Percentiles rank a stretch among this genome's conserved stretches.
phyloP scores from a whole-genome alignment of 2,113 vertebrate species.

The Pangasianodon hypophthalmus region DNA sequence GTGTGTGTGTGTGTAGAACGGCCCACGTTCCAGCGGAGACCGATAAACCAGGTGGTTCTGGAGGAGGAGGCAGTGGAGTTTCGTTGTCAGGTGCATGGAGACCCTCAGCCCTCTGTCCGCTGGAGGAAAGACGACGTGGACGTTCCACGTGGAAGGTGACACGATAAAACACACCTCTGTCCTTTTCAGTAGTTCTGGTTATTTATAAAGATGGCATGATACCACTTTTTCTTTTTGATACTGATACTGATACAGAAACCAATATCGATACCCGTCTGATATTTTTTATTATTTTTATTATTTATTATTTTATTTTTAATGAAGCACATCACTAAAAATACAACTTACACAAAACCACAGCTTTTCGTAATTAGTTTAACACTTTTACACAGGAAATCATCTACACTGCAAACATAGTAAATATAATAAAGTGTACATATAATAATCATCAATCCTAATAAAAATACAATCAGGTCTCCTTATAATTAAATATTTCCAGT shows the following conservation, averaged over 20 bases:
- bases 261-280: background rate
- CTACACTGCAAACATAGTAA: background rate
- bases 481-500: background rate
- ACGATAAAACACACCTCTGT: background rate
- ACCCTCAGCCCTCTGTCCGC: constrained; percentile 90
- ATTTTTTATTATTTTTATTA: no score
- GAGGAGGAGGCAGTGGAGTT: constrained; percentile 95
- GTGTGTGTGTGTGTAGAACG: constrained; percentile 78
- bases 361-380: no score
- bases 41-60: constrained; percentile 97
- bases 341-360: no score
- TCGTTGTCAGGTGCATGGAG: constrained; percentile 94
- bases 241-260: background rate
- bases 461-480: background rate
- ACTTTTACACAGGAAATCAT: no score
- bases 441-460: background rate
- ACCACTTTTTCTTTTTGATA: background rate
- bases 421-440: background rate
- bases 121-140: constrained; percentile 96
- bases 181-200: background rate
- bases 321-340: no score
- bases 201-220: background rate
- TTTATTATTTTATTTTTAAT: background rate
- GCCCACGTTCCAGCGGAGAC: constrained; percentile 90
- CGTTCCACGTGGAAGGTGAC: constrained; percentile 89